Conservation (phyloP, 1,140 invertebrate genomes). For the Lepidostoma basale region DNA sequence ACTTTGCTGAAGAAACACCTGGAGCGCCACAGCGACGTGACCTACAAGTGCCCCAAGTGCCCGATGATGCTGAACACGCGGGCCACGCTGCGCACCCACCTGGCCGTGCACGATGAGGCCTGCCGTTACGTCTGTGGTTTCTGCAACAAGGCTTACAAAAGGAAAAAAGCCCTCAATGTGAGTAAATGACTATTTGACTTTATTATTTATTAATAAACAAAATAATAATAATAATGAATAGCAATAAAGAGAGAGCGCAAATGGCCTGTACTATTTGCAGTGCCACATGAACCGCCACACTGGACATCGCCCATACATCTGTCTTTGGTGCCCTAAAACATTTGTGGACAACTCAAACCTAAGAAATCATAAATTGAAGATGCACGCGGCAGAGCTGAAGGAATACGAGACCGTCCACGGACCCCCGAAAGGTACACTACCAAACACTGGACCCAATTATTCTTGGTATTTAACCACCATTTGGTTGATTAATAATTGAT, state of each 20-base stretch:
- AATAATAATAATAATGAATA: background rate
- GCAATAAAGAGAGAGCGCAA: no score
- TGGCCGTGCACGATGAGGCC: constrained; percentile 34
- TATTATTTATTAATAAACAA: background rate
- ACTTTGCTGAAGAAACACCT: no score
- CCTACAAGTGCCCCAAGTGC: constrained; percentile 41
- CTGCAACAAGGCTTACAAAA: constrained; percentile 43
- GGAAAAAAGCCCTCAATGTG: constrained; percentile 40
- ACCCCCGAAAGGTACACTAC: constrained; percentile 13
- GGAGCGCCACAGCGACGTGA: constrained; percentile 31
- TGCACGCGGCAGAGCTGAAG: constrained; percentile 37
- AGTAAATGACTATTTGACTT: background rate
- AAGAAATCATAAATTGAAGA: constrained; percentile 36
- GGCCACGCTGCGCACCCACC: constrained; percentile 33
- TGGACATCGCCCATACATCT: constrained; percentile 35
- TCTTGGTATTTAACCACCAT: background rate
- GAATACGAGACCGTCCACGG: constrained; percentile 41
- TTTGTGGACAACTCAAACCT: constrained; percentile 42
- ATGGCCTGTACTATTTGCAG: constrained; percentile 27
- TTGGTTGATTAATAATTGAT: no score
- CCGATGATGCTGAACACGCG: constrained; percentile 37
- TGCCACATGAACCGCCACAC: constrained; percentile 40
- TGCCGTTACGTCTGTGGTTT: constrained; percentile 36
- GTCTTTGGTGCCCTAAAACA: constrained; percentile 41
- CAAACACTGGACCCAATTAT: background rate